These are phyloP conservation scores for Sebastiscus albofasciatus DNA, from an alignment of 2,797 vertebrate species.

Conservation along the genomic window DNA sequence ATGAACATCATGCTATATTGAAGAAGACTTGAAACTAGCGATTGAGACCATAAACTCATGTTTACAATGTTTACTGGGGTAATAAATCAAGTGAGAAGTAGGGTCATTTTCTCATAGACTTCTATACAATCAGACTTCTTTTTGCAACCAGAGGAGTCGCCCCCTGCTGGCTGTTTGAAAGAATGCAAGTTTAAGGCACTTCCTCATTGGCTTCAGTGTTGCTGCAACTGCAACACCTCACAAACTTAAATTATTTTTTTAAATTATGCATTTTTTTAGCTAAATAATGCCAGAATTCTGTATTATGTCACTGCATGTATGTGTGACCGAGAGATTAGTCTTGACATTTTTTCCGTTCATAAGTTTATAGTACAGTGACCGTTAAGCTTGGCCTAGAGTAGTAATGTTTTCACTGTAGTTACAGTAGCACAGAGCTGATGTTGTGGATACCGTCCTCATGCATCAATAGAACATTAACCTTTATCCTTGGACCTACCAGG, in stretches of 20 bases:
- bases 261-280: neutral
- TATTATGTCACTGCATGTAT: neutral
- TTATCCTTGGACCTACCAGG: conserved; percentile 31
- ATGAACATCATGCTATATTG: too few relatives aligned
- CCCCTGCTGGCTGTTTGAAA: too few relatives aligned
- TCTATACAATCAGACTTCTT: too few relatives aligned
- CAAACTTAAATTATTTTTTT: neutral
- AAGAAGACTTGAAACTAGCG: too few relatives aligned
- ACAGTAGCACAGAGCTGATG: conserved; percentile 24
- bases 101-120: too few relatives aligned
- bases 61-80: too few relatives aligned
- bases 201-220: too few relatives aligned
- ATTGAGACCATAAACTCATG: too few relatives aligned
- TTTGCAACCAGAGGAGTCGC: too few relatives aligned
- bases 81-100: too few relatives aligned
- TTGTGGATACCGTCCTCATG: conserved; percentile 13
- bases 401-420: conserved; percentile 33
- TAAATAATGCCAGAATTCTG: neutral
- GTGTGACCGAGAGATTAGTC: neutral
- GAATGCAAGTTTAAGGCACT: too few relatives aligned
- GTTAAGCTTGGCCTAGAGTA: neutral
- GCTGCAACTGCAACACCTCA: neutral
- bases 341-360: neutral
- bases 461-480: conserved; percentile 55
- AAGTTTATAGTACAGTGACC: neutral